These are phyloP conservation scores for Sarcophaga carnaria DNA, from an alignment of 2,888 invertebrate species.

Conservation along the genomic window DNA sequence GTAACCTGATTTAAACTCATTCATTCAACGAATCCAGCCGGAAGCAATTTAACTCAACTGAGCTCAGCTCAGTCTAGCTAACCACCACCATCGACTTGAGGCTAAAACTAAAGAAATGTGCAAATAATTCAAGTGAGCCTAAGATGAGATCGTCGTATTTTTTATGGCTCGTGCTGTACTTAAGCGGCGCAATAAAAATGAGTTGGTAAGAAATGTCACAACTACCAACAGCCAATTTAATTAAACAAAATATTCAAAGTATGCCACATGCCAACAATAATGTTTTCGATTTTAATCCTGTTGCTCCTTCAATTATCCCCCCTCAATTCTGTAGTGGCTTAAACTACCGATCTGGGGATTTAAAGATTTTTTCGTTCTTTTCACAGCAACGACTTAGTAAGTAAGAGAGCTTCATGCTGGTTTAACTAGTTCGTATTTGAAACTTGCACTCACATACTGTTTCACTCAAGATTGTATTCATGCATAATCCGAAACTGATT, in stretches of 20 bases:
- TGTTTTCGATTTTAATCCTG: constrained; percentile 48
- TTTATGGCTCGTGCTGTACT: constrained; percentile 50
- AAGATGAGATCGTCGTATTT: neutral
- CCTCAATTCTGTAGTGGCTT: neutral
- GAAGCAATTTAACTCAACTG: constrained; percentile 32
- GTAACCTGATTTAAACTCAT: constrained; percentile 45
- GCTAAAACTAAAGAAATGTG: constrained; percentile 24
- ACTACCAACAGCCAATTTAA: constrained; percentile 49
- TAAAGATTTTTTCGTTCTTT: neutral
- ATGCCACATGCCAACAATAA: constrained; percentile 26
- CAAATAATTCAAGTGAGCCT: constrained; percentile 4
- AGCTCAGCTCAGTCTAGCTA: neutral
- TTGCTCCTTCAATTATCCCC: neutral
- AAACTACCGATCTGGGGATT: neutral
- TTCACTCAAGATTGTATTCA: constrained; percentile 46
- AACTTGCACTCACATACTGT: constrained; percentile 13
- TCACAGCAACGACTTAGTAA: neutral
- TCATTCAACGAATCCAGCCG: constrained; percentile 46
- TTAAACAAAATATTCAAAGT: constrained; percentile 54
- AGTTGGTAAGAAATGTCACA: constrained; percentile 64
- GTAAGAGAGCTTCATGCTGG: constrained; percentile 32
- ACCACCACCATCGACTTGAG: neutral
- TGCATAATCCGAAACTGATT: constrained; percentile 71
- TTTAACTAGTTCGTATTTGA: constrained; percentile 42
- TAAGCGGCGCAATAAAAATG: constrained; percentile 51